Conservation (phyloP, 2,888 invertebrate species). For the Trissolcus brochymenae region DNA sequence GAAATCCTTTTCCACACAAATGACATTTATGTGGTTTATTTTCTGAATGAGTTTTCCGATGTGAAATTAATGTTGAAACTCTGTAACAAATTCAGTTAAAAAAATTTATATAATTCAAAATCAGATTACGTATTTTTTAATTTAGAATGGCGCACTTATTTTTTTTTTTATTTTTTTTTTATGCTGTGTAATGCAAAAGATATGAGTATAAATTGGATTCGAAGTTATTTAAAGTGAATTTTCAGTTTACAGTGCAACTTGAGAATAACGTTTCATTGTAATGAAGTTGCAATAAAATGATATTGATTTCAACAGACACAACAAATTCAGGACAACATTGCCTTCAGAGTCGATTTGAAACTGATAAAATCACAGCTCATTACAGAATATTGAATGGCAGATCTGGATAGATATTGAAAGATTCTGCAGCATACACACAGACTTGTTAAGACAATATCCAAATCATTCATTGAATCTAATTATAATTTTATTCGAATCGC, state of each 20-base stretch:
- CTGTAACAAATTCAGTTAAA: constrained; percentile 67
- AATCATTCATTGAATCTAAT: neutral
- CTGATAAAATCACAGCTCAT: constrained; percentile 11
- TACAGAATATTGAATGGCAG: constrained; percentile 10
- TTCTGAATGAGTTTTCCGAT: constrained; percentile 86
- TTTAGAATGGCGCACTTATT: too few relatives aligned
- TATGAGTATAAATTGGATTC: too few relatives aligned
- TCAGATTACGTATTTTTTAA: too few relatives aligned
- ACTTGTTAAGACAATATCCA: neutral
- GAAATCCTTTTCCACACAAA: constrained; percentile 86
- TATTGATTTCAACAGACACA: constrained; percentile 4
- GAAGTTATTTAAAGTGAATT: neutral
- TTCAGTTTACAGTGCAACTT: neutral
- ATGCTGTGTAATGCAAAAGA: too few relatives aligned
- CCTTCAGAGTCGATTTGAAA: constrained; percentile 3
- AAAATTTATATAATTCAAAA: too few relatives aligned
- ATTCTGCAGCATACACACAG: neutral
- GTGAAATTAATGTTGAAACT: constrained; percentile 87
- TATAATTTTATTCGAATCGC: neutral
- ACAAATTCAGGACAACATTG: constrained; percentile 9
- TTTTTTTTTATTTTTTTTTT: too few relatives aligned
- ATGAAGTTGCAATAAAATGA: constrained; percentile 1
- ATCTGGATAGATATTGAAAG: neutral
- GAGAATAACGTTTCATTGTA: constrained; percentile 3
- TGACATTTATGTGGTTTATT: constrained; percentile 86